These are phyloP conservation scores for Ptilorrhoa leucosticta DNA, from an alignment of 2,113 vertebrate genomes.

Conservation along the genomic window DNA sequence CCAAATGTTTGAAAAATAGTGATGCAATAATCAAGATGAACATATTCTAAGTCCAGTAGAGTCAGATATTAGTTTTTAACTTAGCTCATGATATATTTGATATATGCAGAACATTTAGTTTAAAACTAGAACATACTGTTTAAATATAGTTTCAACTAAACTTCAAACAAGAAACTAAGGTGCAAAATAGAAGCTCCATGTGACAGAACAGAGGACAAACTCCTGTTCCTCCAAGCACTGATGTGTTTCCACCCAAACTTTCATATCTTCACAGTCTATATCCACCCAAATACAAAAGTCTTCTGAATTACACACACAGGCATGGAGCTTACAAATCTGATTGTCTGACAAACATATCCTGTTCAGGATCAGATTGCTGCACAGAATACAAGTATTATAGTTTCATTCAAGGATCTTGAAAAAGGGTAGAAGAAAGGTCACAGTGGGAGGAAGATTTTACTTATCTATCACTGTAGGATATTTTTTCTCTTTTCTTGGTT, in stretches of 20 bases:
- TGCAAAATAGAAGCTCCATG: neutral
- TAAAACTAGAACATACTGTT: neutral
- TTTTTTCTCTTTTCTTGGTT: neutral
- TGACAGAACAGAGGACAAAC: neutral
- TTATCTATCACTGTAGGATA: neutral
- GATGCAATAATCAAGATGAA: neutral
- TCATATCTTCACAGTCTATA: neutral
- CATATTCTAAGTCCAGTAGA: neutral
- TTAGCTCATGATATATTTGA: neutral
- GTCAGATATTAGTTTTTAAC: neutral
- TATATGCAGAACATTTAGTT: neutral
- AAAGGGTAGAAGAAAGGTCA: neutral
- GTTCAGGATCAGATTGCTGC: neutral
- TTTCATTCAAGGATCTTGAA: neutral
- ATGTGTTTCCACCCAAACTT: neutral
- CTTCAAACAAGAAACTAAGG: neutral
- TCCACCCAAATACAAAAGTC: neutral
- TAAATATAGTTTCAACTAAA: neutral
- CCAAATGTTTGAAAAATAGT: neutral
- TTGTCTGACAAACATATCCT: neutral
- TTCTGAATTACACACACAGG: neutral
- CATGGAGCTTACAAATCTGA: neutral
- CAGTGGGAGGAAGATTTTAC: neutral
- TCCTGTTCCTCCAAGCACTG: neutral
- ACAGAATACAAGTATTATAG: neutral